Percentiles rank a stretch among this genome's conserved stretches.
These are phyloP conservation scores for Pollenia griseotomentosa DNA, from an alignment of 2,888 invertebrate species.

Conservation along the genomic window DNA sequence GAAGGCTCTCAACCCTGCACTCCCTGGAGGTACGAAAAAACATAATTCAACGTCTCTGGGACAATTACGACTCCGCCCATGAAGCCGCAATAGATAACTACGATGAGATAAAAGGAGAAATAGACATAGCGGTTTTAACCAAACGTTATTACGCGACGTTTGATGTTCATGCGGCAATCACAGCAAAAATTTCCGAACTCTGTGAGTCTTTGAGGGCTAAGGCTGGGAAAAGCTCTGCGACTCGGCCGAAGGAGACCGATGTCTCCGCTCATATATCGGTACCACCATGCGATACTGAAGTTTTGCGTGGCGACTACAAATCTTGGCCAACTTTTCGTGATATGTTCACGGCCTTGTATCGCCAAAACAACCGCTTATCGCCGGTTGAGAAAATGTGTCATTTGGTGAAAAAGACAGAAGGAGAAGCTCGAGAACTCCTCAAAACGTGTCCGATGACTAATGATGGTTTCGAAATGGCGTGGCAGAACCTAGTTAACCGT, in stretches of 20 bases:
- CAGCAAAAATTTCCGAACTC: too few relatives aligned
- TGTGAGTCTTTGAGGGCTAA: too few relatives aligned
- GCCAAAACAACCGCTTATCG: neutral
- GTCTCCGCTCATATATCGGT: conserved; percentile 18
- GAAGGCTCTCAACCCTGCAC: too few relatives aligned
- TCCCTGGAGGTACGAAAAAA: too few relatives aligned
- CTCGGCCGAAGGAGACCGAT: too few relatives aligned
- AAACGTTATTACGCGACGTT: too few relatives aligned
- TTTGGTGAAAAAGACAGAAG: conserved; percentile 11
- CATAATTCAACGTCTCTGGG: too few relatives aligned
- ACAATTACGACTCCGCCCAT: too few relatives aligned
- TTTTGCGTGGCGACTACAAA: conserved; percentile 24
- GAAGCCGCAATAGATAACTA: neutral
- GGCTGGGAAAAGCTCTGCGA: too few relatives aligned
- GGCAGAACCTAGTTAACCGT: conserved; percentile 8
- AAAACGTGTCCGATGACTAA: neutral
- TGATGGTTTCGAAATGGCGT: conserved; percentile 30
- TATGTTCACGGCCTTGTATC: conserved; percentile 18
- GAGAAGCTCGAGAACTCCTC: conserved; percentile 14
- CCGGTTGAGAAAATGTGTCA: conserved; percentile 30
- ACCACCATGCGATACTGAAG: conserved; percentile 44
- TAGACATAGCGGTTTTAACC: too few relatives aligned
- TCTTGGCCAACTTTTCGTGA: conserved; percentile 29
- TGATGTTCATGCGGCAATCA: too few relatives aligned
- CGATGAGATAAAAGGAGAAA: neutral